phyloP scores from a whole-genome alignment of 53 echinoderm and acorn worm species.

The Holothuria leucospilota region DNA sequence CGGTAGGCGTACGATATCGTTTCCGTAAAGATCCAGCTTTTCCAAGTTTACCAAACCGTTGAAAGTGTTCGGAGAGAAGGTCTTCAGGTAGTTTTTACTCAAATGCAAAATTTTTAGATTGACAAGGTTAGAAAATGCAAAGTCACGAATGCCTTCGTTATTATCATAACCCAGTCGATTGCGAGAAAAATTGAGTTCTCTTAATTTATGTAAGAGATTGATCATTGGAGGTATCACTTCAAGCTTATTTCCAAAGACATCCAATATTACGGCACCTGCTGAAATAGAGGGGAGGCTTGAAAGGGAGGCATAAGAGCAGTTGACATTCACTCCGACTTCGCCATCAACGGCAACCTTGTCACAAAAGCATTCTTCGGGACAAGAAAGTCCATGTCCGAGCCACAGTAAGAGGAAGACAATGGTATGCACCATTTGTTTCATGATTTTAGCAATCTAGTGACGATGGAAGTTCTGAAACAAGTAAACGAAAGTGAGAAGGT shows the following conservation, averaged over 20 bases:
- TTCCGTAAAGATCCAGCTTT: constrained; percentile 3
- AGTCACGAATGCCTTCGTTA: not conserved
- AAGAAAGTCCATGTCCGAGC: not conserved
- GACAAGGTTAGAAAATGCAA: not conserved
- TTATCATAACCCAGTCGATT: not conserved
- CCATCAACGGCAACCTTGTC: not conserved
- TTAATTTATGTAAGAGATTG: not conserved
- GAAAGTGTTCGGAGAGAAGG: not conserved
- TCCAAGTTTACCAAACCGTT: not conserved
- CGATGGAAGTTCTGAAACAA: too few species aligned
- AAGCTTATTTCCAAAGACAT: not conserved
- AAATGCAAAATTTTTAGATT: not conserved
- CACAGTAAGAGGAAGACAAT: too few species aligned
- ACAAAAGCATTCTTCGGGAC: not conserved
- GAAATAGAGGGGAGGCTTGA: not conserved
- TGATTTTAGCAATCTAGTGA: too few species aligned
- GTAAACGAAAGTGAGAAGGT: too few species aligned
- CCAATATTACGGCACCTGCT: not conserved
- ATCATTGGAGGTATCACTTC: not conserved
- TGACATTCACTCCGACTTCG: not conserved
- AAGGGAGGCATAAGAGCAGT: not conserved
- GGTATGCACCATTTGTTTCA: too few species aligned
- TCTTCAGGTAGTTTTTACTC: not conserved
- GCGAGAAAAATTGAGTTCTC: not conserved
- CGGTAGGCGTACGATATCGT: not conserved